These are phyloP conservation scores for Dryoscopus gambensis DNA, from an alignment of 2,113 vertebrate genomes.

Conservation along the genomic window DNA sequence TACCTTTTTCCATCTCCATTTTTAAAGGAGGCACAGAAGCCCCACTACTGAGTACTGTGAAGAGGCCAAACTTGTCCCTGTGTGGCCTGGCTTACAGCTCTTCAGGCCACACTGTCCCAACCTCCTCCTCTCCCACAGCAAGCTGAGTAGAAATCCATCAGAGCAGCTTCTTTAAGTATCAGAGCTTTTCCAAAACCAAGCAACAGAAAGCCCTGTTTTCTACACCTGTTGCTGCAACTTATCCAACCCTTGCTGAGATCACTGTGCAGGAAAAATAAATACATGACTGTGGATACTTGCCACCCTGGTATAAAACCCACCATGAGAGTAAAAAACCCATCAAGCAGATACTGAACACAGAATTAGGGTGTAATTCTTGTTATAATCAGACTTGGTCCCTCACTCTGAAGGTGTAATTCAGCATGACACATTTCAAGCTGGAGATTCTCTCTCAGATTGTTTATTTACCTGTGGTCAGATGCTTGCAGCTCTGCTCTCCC, in stretches of 20 bases:
- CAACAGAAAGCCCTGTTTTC: neutral
- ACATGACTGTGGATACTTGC: neutral
- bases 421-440: neutral
- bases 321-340: neutral
- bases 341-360: neutral
- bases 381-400: neutral
- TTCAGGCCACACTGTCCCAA: neutral
- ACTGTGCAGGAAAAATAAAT: neutral
- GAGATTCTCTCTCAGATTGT: neutral
- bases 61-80: neutral
- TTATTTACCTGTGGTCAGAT: conserved; percentile 78
- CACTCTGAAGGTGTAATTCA: neutral
- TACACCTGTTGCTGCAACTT: neutral
- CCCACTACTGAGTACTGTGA: neutral
- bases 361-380: neutral
- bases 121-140: neutral
- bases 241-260: neutral
- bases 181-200: neutral
- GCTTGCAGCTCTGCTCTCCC: conserved; percentile 79
- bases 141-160: neutral
- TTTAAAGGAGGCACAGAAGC: neutral
- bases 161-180: neutral
- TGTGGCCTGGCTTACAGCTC: neutral
- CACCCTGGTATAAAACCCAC: neutral
- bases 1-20: neutral